phyloP scores from a whole-genome alignment of 2,113 vertebrate species.

The Chunga burmeisteri region DNA sequence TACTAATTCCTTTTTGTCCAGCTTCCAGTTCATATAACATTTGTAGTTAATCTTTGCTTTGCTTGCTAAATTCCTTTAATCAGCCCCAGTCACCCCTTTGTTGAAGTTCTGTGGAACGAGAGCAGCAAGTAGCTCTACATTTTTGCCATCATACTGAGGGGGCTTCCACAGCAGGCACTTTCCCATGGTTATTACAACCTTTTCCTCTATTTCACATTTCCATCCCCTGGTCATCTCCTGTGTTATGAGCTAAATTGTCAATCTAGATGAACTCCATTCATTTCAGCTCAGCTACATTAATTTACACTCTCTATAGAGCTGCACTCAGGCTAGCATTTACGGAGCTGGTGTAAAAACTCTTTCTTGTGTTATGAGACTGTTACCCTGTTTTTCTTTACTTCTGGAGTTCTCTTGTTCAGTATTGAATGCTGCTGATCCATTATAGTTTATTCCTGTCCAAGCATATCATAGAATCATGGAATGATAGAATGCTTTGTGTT shows the following conservation, averaged over 20 bases:
- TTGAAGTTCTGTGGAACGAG: not conserved
- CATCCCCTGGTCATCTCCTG: not conserved
- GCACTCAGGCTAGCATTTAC: not conserved
- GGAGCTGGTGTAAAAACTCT: not conserved
- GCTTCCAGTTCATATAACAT: not conserved
- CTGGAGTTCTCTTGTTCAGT: not conserved
- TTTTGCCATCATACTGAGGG: not conserved
- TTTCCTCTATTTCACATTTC: not conserved
- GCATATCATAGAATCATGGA: not conserved
- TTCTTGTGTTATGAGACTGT: not conserved
- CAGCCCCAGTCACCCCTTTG: not conserved
- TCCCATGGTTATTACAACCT: not conserved
- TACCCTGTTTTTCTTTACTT: not conserved
- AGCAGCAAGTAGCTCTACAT: not conserved
- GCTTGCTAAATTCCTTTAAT: not conserved
- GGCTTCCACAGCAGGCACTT: not conserved
- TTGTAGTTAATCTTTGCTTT: not conserved
- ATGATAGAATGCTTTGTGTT: not conserved
- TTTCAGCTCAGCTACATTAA: not conserved
- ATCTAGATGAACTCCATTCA: not conserved
- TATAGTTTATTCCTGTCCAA: not conserved
- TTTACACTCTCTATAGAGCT: not conserved
- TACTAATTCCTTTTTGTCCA: not conserved
- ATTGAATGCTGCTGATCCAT: not conserved
- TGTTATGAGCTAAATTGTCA: not conserved